These are phyloP conservation scores for Oxyura jamaicensis DNA, from an alignment of 2,113 vertebrate species.

Conservation along the genomic window DNA sequence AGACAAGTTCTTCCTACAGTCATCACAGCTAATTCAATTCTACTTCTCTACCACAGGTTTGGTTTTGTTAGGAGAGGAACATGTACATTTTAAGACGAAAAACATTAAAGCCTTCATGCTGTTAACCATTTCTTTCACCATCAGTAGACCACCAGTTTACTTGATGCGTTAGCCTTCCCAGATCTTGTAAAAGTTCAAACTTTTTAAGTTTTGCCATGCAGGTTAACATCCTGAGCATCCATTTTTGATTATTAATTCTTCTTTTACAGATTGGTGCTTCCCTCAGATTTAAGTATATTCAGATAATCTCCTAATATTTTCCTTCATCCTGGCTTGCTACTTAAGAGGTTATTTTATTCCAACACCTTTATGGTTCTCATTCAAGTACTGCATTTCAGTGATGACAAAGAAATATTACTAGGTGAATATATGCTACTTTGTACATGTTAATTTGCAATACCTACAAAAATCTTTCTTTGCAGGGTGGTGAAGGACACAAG, in stretches of 20 bases:
- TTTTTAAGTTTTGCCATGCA: neutral
- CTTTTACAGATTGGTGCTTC: slow-evolving; percentile 39
- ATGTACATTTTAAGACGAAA: neutral
- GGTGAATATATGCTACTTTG: neutral
- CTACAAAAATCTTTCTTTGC: slow-evolving; percentile 60
- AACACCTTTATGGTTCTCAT: neutral
- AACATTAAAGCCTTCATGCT: neutral
- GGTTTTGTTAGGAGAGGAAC: neutral
- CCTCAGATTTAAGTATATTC: neutral
- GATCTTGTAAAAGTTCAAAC: neutral
- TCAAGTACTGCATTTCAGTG: neutral
- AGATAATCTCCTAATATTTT: neutral
- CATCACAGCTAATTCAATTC: neutral
- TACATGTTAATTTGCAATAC: neutral
- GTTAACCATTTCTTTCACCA: neutral
- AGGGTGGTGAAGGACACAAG: slow-evolving; percentile 85
- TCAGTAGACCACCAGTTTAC: neutral
- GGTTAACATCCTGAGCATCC: neutral
- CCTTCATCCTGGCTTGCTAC: neutral
- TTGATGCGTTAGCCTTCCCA: neutral
- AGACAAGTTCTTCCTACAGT: slow-evolving; percentile 5
- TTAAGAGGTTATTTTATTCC: neutral
- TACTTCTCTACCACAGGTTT: slow-evolving; percentile 40
- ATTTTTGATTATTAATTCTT: neutral
- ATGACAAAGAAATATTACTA: neutral